Conservation (phyloP, 1,140 invertebrate species). For the Drosophila nigromelanica region DNA sequence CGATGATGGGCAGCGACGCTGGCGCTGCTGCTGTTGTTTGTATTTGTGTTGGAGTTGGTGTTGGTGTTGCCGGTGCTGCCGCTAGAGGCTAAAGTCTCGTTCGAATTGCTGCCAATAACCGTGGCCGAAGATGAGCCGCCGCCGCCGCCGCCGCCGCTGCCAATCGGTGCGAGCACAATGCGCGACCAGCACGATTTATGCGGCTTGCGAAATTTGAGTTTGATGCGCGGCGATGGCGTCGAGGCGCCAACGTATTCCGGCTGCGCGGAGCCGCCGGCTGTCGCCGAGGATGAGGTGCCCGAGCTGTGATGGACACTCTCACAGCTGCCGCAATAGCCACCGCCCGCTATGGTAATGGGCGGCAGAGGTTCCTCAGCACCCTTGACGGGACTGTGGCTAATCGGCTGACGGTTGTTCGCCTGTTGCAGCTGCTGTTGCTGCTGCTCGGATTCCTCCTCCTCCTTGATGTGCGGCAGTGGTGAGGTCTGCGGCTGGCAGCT, state of each 20-base stretch:
- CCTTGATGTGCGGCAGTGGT: slow-evolving; percentile 86
- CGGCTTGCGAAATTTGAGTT: slow-evolving; percentile 80
- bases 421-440: slow-evolving; percentile 83
- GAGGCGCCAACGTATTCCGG: slow-evolving; percentile 66
- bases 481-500: slow-evolving; percentile 83
- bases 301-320: slow-evolving; percentile 78
- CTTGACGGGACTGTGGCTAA: slow-evolving; percentile 20
- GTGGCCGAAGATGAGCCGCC: slow-evolving; percentile 62
- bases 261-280: slow-evolving; percentile 22
- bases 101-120: slow-evolving; percentile 77
- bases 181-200: slow-evolving; percentile 80
- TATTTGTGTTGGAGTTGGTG: slow-evolving; percentile 68
- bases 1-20: slow-evolving; percentile 69
- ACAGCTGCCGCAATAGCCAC: slow-evolving; percentile 70
- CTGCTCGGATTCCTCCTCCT: slow-evolving; percentile 86
- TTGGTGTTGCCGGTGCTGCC: slow-evolving; percentile 63
- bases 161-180: slow-evolving; percentile 74
- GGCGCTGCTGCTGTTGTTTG: slow-evolving; percentile 80
- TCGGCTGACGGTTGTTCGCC: slow-evolving; percentile 56
- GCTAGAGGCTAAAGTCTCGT: slow-evolving; percentile 72
- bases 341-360: slow-evolving; percentile 65
- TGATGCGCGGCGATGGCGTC: slow-evolving; percentile 80
- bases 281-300: slow-evolving; percentile 59
- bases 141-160: slow-evolving; percentile 40
- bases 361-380: slow-evolving; percentile 34